Conservation (phyloP, 2,888 invertebrate species). For the Andrena camellia region DNA sequence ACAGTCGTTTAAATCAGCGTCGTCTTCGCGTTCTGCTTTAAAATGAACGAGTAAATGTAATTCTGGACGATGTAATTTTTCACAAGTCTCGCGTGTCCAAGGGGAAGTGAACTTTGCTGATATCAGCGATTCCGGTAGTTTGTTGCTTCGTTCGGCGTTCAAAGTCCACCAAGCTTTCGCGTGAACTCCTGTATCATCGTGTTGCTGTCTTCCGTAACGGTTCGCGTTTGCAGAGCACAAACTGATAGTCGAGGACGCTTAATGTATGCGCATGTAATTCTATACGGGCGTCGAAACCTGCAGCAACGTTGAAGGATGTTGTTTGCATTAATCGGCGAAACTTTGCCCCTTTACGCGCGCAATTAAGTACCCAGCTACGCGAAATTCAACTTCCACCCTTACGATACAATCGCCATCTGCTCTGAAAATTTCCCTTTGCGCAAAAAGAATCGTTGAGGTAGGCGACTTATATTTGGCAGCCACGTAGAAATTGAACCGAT, state of each 20-base stretch:
- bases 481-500: background rate
- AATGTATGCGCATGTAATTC: conserved; percentile 1
- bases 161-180: background rate
- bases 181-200: background rate
- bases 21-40: background rate
- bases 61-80: background rate
- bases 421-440: background rate
- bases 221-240: conserved; percentile 1
- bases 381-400: background rate
- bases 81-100: background rate
- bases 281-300: background rate
- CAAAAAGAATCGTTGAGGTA: background rate
- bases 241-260: background rate
- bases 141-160: background rate
- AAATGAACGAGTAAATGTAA: background rate
- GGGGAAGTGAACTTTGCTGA: background rate
- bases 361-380: too few relatives aligned
- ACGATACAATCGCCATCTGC: background rate
- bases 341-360: too few relatives aligned
- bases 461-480: background rate
- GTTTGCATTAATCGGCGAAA: too few relatives aligned
- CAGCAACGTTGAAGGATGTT: too few relatives aligned
- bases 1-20: conserved; percentile 7
- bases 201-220: background rate
- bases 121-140: background rate